Evolutionary conservation across 2,888 invertebrate genomes (phyloP).

Genomic region (Caenorhabditis wallacei): DNA sequence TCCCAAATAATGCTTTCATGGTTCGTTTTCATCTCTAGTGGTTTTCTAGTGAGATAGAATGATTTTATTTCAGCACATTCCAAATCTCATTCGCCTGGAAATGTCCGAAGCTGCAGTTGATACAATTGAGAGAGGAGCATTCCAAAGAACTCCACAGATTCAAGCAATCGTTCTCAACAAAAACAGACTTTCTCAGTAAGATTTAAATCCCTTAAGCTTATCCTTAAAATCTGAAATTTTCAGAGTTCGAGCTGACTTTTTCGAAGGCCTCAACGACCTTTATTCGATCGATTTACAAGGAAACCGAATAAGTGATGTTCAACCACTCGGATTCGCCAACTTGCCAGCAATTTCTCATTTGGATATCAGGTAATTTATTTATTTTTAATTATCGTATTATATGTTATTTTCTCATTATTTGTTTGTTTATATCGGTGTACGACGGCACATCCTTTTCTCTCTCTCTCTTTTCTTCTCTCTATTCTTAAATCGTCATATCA

Average conservation of each 20-base stretch:
- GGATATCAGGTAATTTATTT: conserved; percentile 80
- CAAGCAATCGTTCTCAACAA: conserved; percentile 83
- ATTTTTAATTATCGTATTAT: too few relatives aligned
- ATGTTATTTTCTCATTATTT: conserved; percentile 34
- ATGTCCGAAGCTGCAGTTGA: conserved; percentile 83
- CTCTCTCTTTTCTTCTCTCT: neutral
- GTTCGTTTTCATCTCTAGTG: conserved; percentile 38
- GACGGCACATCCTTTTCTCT: conserved; percentile 52
- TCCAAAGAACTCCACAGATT: conserved; percentile 81
- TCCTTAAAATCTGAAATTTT: conserved; percentile 9
- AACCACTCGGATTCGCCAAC: conserved; percentile 82
- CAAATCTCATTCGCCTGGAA: conserved; percentile 82
- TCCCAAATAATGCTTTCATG: conserved; percentile 82
- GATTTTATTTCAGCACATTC: conserved; percentile 77
- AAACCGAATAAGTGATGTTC: conserved; percentile 81
- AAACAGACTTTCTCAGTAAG: conserved; percentile 82
- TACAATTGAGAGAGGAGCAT: conserved; percentile 82
- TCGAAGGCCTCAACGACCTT: conserved; percentile 81
- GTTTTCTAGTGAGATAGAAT: neutral
- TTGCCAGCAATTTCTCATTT: conserved; percentile 81
- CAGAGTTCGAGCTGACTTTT: conserved; percentile 82
- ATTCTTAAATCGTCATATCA: conserved; percentile 57
- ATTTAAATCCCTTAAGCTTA: neutral
- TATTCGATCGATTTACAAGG: conserved; percentile 83
- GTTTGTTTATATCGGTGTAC: conserved; percentile 56